Evolutionary conservation across 2,888 invertebrate genomes (phyloP), one percentile per base, ranked within the genome.

Genomic region (Phengaris alcon): DNA sequence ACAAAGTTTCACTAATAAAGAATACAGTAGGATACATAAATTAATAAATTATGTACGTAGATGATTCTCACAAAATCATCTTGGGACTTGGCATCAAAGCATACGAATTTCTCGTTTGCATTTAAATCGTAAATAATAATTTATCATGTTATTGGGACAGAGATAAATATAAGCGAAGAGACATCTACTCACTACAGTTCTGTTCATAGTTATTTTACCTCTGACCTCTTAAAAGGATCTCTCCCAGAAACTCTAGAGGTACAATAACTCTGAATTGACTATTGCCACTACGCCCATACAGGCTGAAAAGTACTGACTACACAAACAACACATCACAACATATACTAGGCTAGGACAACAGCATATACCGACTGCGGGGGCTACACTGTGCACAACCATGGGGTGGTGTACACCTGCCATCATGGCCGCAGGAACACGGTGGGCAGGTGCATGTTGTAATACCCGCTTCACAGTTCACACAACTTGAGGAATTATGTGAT

Each of bases 321-420:
- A 64, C 22, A 15, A 15, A 57, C 57, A 59, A 22, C 59, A 59
- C 59, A 59, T 22, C 22, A 59, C 59, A 59, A 22, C 59, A 59
- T 59, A 22, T 22, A 64, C 64, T 64, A 64, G 22, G 64, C 64
- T 64, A 64, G 22, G 64, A 64, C 64, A 64, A 57, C 57, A 59
- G 59, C 59, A 9, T 35, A 44, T 64, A 12, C 64, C 13, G 22
- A 22, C 10, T 64, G 35, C 64, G 13, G 64, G 64, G 35, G 6
- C 64, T 35, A 44, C 64, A 6, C 10, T 3, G 35, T 5, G 12
- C 64, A 22, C 64, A 3, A 3, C 35, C 35, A 4, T 35, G 35
- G 35, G 35, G 35, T 35, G 35, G 35, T 35, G 22, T 22, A 22
- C 22, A 22, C 22, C 22, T 22, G 22, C 22, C 22, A 0, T 22